These are phyloP conservation scores for Ochlodes sylvanus DNA, from an alignment of 2,888 invertebrate genomes.

Conservation along the genomic window DNA sequence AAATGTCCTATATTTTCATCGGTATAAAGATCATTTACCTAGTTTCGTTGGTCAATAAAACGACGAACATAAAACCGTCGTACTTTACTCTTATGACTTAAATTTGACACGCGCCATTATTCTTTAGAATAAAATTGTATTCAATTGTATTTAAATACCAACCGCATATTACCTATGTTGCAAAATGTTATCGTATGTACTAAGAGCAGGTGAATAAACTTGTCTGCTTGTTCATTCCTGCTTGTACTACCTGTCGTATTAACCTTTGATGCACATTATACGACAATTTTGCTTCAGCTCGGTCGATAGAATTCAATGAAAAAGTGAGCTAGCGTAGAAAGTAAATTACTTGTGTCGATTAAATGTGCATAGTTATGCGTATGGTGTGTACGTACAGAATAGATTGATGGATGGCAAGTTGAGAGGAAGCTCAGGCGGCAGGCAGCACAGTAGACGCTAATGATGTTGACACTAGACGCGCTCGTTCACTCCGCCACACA, in stretches of 20 bases:
- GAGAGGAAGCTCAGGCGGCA: conserved; percentile 4
- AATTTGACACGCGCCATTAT: background rate
- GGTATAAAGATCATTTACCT: conserved; percentile 9
- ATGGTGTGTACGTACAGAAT: conserved; percentile 2
- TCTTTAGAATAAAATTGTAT: background rate
- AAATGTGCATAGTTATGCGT: conserved; percentile 22
- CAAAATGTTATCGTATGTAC: too few species aligned
- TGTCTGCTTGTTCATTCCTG: background rate
- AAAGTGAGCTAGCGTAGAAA: conserved; percentile 10
- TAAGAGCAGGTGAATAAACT: too few species aligned
- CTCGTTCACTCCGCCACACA: conserved; percentile 52
- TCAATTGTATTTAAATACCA: background rate
- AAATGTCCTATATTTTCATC: conserved; percentile 17
- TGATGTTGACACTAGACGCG: conserved; percentile 80
- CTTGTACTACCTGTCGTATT: background rate
- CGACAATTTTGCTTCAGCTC: background rate
- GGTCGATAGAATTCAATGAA: conserved; percentile 12
- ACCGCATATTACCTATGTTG: background rate
- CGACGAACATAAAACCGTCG: background rate
- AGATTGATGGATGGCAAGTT: conserved; percentile 37
- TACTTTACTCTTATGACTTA: background rate
- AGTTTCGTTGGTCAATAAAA: conserved; percentile 14
- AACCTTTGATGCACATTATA: background rate
- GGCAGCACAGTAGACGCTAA: conserved; percentile 56
- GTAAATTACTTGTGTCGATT: conserved; percentile 11